A percentile compares a stretch with the other conserved stretches of the same genome.
These are phyloP conservation scores for Cassiopea andromeda DNA, from an alignment of 30 jellyfish, hydroid and myxozoan species.

Conservation along the genomic window DNA sequence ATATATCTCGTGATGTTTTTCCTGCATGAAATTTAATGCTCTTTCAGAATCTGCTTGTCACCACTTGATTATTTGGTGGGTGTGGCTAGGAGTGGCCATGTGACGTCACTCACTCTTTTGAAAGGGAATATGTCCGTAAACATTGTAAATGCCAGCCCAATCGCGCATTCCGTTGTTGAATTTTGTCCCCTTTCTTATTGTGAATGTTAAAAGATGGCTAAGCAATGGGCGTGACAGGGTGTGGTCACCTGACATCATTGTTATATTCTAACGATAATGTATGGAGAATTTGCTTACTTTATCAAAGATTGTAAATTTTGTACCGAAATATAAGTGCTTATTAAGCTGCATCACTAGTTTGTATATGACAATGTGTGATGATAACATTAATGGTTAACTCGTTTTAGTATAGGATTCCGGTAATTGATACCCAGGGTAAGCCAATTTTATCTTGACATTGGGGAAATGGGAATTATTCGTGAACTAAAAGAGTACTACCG, in stretches of 20 bases:
- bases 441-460: not conserved
- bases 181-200: constrained; percentile 21
- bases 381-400: constrained; percentile 22
- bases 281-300: constrained; percentile 16
- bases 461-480: not conserved
- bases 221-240: constrained; percentile 6
- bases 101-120: constrained; percentile 58
- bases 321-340: constrained; percentile 21
- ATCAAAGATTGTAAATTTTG: constrained; percentile 18
- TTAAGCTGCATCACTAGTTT: constrained; percentile 23
- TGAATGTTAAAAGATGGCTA: constrained; percentile 17
- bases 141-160: constrained; percentile 13
- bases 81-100: not conserved
- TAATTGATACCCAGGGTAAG: constrained; percentile 5
- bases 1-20: constrained; percentile 29
- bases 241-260: constrained; percentile 34
- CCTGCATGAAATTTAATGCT: constrained; percentile 61
- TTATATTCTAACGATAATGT: constrained; percentile 1
- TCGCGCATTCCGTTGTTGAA: constrained; percentile 3
- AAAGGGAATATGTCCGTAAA: constrained; percentile 8
- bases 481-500: not conserved
- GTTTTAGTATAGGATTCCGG: not conserved
- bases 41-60: constrained; percentile 63
- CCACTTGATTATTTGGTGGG: constrained; percentile 28
- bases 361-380: constrained; percentile 33